These are phyloP conservation scores for Rhabdophis nuchalis DNA, from an alignment of 2,797 vertebrate genomes.

Conservation along the genomic window DNA sequence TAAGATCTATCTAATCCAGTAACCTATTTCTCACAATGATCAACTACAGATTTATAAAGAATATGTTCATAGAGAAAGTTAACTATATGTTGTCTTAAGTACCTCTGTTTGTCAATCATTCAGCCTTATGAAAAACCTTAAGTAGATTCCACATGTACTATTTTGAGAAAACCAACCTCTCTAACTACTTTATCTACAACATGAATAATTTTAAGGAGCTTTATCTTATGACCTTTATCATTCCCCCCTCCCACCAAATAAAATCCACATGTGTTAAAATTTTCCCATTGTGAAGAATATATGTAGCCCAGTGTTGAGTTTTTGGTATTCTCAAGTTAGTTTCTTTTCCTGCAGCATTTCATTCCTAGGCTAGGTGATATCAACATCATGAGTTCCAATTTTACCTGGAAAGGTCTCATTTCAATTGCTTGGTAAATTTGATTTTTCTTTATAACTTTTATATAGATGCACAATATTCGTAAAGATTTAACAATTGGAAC, in stretches of 20 bases:
- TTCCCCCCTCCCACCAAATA: neutral
- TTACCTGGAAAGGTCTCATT: neutral
- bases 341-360: neutral
- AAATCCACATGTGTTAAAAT: neutral
- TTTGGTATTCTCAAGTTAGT: neutral
- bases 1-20: neutral
- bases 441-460: neutral
- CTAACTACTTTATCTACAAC: neutral
- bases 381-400: neutral
- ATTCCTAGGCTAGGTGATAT: neutral
- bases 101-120: neutral
- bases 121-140: neutral
- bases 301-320: neutral
- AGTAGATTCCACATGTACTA: neutral
- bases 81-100: neutral
- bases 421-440: neutral
- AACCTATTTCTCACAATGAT: neutral
- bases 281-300: neutral
- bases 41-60: neutral
- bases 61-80: neutral
- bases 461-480: neutral
- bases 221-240: neutral
- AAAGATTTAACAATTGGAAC: neutral
- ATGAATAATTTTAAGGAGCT: neutral
- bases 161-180: neutral